Conservation (phyloP, 2,888 invertebrate species). For the Spodoptera exigua region DNA sequence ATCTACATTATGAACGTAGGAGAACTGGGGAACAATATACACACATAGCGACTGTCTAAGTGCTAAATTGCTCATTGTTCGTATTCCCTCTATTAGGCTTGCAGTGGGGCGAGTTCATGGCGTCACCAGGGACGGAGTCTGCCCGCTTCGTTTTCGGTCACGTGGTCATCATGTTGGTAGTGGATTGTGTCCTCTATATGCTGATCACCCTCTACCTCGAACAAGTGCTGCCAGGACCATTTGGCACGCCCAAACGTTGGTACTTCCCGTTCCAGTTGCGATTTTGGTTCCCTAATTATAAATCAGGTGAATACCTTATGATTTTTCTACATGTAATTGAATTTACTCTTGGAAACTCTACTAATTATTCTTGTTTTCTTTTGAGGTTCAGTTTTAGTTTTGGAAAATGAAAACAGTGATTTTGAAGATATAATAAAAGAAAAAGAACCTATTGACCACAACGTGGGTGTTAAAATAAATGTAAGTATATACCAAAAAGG, state of each 20-base stretch:
- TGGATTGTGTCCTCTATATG: constrained; percentile 92
- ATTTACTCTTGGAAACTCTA: no score
- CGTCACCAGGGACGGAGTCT: constrained; percentile 91
- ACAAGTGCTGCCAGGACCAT: constrained; percentile 95
- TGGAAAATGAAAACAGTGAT: constrained; percentile 45
- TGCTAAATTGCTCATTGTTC: constrained; percentile 40
- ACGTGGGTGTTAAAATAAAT: constrained; percentile 84
- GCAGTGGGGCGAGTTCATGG: constrained; percentile 91
- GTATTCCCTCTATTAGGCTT: constrained; percentile 78
- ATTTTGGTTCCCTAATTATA: constrained; percentile 86
- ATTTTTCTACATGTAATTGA: neutral
- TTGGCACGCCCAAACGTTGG: constrained; percentile 94
- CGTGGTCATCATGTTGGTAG: constrained; percentile 92
- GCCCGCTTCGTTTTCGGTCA: constrained; percentile 91
- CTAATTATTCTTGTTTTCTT: constrained; percentile 14
- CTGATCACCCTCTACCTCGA: constrained; percentile 95
- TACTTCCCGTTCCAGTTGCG: constrained; percentile 92
- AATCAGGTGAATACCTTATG: constrained; percentile 52
- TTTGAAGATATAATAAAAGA: constrained; percentile 74
- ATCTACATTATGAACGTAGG: constrained; percentile 32
- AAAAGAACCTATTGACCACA: constrained; percentile 81
- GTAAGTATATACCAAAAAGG: constrained; percentile 64
- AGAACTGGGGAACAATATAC: no score
- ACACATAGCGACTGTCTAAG: constrained; percentile 38
- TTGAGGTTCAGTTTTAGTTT: constrained; percentile 51